Evolutionary conservation across 35 echinoderm and acorn worm species (phyloP).

Genomic region (Anneissia japonica): DNA sequence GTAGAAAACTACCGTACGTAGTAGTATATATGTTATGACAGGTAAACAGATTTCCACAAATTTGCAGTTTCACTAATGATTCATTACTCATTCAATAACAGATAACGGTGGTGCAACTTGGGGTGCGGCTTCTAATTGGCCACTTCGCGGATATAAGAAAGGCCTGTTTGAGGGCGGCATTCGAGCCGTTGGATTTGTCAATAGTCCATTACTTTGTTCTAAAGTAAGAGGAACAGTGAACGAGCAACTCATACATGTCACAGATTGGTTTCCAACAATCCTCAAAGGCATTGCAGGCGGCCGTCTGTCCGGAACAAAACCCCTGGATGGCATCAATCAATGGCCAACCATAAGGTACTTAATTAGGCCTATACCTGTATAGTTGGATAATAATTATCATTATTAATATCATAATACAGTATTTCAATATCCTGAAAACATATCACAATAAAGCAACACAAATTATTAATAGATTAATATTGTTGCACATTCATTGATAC

Average conservation of each 20-base stretch:
- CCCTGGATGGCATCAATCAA: constrained; percentile 20
- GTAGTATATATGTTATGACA: too few species aligned
- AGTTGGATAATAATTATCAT: too few species aligned
- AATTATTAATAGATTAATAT: too few species aligned
- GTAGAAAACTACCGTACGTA: too few species aligned
- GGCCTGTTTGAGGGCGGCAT: constrained; percentile 35
- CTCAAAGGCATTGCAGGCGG: constrained; percentile 16
- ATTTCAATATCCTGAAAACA: too few species aligned
- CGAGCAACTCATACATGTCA: constrained; percentile 22
- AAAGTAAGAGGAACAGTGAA: constrained; percentile 4
- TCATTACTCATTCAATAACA: too few species aligned
- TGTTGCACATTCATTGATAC: too few species aligned
- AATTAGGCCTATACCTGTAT: too few species aligned
- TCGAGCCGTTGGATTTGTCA: constrained; percentile 4
- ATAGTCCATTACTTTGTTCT: constrained; percentile 12
- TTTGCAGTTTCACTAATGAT: too few species aligned
- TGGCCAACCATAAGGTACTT: constrained; percentile 36
- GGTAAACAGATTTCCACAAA: too few species aligned
- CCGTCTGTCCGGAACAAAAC: not conserved
- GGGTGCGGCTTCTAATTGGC: constrained; percentile 33
- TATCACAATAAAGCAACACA: too few species aligned
- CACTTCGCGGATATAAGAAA: constrained; percentile 26
- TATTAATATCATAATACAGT: too few species aligned
- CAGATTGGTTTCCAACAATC: constrained; percentile 46
- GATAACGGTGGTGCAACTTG: not conserved